Base-by-base conservation (phyloP, 1,140 invertebrate species). In the Microplitis demolitor region DNA sequence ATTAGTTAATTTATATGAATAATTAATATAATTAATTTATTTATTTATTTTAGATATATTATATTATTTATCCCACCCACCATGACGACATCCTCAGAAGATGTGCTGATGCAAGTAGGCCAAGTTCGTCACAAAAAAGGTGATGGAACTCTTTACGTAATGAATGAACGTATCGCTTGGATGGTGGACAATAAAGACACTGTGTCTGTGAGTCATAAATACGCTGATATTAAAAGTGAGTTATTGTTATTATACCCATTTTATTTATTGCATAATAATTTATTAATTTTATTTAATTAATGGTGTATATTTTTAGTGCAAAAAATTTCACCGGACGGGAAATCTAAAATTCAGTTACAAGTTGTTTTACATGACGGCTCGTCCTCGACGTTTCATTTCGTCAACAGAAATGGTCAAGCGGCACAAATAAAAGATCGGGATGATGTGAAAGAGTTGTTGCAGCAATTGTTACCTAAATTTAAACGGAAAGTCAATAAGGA, bases 291-390 rank as follows among this genome's bases (percentile, higher is more conserved):
- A 56, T 53, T 58, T 68, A 13, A 53, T 53, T 67, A 34, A 56
- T 1, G 76, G 8, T 69, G 69, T 35, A 45, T 63, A 66, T 76
- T 88, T 90, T 72, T 85, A 98, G 97, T 94, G 72, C 98, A 99
- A 90, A 98, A 99, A 88, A 99, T 99, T 79, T 99, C 97, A 62
- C 97, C 98, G 0, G 97, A 97, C 82, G 96, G 96, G 8, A 99
- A 99, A 88, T 92, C 96, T 31, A 99, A 99, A 89, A 95, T 99
- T 67, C 98, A 99, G 86, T 89, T 99, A n/a, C 98, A 99, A 90
- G 91, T 99, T 9, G 96, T 99, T 45, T 88, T 99, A 74, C 94
- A 98, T 82, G 96, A 97, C 89, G 95, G 95, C 33, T 91, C 94
- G 56, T 96, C 96, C 16, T 97, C 96, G 1, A 99, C 97, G 39